Percentiles rank a stretch among this genome's conserved stretches.
These are phyloP conservation scores for Bombus difficillimus DNA, from an alignment of 1,140 invertebrate species.

Conservation along the genomic window DNA sequence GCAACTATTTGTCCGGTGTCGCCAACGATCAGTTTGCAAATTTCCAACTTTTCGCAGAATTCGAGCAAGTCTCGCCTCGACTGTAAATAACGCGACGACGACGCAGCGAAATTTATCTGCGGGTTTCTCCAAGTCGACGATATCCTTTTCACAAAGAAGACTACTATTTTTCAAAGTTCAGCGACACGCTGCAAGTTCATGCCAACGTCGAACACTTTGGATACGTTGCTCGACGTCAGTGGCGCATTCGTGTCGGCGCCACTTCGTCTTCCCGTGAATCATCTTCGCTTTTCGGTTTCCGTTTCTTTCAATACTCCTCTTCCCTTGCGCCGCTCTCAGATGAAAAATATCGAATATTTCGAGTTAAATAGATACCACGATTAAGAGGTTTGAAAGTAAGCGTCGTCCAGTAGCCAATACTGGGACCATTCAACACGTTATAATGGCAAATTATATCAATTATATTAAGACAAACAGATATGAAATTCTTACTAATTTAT, in stretches of 20 bases:
- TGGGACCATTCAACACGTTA: no score
- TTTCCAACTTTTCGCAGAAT: not conserved
- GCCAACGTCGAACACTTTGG: not conserved
- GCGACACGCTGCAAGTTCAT: not conserved
- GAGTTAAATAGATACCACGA: not conserved
- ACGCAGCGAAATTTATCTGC: not conserved
- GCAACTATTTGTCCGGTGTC: not conserved
- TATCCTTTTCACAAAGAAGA: conserved; percentile 21
- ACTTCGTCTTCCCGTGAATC: not conserved
- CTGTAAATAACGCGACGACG: conserved; percentile 23
- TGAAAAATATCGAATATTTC: not conserved
- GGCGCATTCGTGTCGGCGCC: not conserved
- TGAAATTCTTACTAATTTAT: no score
- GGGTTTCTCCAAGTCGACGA: not conserved
- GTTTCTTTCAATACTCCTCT: not conserved
- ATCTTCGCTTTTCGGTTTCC: not conserved
- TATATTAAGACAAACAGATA: no score
- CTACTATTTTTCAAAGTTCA: conserved; percentile 32
- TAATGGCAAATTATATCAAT: no score
- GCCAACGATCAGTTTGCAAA: not conserved
- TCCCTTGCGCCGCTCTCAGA: not conserved
- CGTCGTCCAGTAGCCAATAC: no score
- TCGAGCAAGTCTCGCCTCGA: not conserved
- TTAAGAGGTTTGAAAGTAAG: no score
- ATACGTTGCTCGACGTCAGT: not conserved